Evolutionary conservation across 1,140 invertebrate genomes (phyloP).

Genomic region (Brachionus angularis): DNA sequence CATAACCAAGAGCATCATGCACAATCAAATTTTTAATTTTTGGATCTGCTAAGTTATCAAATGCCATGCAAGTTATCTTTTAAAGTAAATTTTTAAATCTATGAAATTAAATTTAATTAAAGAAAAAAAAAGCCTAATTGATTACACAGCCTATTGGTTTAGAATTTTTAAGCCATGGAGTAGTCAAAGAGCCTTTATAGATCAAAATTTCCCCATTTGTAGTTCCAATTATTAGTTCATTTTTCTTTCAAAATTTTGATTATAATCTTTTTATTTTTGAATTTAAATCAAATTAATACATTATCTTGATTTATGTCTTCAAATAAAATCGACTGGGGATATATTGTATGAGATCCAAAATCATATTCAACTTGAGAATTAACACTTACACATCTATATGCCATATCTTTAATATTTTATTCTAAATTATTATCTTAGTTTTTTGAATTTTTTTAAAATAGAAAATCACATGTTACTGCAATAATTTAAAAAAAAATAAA

Average conservation of each 20-base stretch:
- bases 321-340: constrained; percentile 20
- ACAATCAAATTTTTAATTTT: constrained; percentile 18
- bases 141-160: constrained; percentile 25
- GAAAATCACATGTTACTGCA: not conserved
- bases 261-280: not conserved
- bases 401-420: not conserved
- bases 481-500: too few species aligned
- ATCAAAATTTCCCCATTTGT: constrained; percentile 29
- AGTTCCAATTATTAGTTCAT: constrained; percentile 39
- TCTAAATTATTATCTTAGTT: not conserved
- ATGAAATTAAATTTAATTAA: not conserved
- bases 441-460: not conserved
- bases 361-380: constrained; percentile 27
- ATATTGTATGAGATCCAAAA: constrained; percentile 25
- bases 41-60: constrained; percentile 19
- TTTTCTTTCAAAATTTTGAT: constrained; percentile 2
- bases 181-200: constrained; percentile 20
- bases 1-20: constrained; percentile 23
- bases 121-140: not conserved
- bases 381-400: constrained; percentile 25
- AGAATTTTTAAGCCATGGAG: not conserved
- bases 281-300: not conserved
- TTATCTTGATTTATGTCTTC: constrained; percentile 43
- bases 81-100: not conserved
- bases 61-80: constrained; percentile 40